phyloP scores from a whole-genome alignment of 2,113 vertebrate genomes.

The Perca flavescens region DNA sequence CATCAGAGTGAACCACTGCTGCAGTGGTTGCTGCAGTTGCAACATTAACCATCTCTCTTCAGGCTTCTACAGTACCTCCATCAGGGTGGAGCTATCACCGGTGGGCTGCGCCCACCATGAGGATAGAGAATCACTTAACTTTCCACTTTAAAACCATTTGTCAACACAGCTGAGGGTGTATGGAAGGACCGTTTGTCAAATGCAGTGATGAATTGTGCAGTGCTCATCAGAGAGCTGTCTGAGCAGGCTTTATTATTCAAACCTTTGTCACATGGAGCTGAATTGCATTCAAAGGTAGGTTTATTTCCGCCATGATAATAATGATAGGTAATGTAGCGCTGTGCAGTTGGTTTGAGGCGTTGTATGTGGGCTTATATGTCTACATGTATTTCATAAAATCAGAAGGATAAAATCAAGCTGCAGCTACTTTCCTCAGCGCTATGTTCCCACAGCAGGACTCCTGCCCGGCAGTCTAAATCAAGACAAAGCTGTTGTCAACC shows the following conservation, averaged over 20 bases:
- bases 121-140: constrained; percentile 39
- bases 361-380: constrained; percentile 1
- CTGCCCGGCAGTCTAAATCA: constrained; percentile 72
- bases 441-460: constrained; percentile 56
- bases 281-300: neutral
- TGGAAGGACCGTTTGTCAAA: constrained; percentile 55
- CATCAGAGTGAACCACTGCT: constrained; percentile 58
- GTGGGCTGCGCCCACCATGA: constrained; percentile 60
- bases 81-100: constrained; percentile 52
- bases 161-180: constrained; percentile 51
- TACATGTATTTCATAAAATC: constrained; percentile 36
- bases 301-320: neutral
- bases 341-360: constrained; percentile 7
- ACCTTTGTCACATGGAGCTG: neutral
- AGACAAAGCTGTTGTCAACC: constrained; percentile 79
- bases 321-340: neutral
- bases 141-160: constrained; percentile 49
- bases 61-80: constrained; percentile 56
- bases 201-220: constrained; percentile 14
- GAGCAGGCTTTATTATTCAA: constrained; percentile 30
- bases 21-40: constrained; percentile 46
- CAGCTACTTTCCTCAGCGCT: constrained; percentile 46
- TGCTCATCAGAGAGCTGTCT: constrained; percentile 32
- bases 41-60: constrained; percentile 63
- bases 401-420: constrained; percentile 55